Evolutionary conservation across 2,888 invertebrate species (phyloP).

Genomic region (Ecliptopera silaceata): DNA sequence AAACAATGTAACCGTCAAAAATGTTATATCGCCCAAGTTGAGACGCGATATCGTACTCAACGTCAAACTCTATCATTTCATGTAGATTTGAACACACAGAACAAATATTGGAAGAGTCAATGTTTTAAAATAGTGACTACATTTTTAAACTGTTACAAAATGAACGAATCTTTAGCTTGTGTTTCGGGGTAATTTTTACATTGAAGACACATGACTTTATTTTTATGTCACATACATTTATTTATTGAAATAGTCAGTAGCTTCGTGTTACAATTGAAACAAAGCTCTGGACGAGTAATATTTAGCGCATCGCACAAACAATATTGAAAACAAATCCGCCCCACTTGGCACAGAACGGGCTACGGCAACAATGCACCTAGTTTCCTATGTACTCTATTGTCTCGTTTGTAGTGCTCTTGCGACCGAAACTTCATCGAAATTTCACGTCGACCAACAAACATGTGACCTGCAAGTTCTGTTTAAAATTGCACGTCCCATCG

Average conservation of each 20-base stretch:
- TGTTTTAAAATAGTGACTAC: neutral
- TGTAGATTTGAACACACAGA: slow-evolving; percentile 25
- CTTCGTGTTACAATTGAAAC: slow-evolving; percentile 8
- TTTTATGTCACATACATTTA: no score
- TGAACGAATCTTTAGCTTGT: no score
- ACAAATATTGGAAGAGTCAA: slow-evolving; percentile 1
- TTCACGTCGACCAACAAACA: slow-evolving; percentile 56
- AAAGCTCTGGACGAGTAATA: slow-evolving; percentile 13
- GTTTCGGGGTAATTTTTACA: no score
- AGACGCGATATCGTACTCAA: slow-evolving; percentile 42
- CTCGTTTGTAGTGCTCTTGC: slow-evolving; percentile 40
- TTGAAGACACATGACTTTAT: no score
- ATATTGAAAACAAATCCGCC: slow-evolving; percentile 32
- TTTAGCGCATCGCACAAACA: slow-evolving; percentile 14
- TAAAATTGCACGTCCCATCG: slow-evolving; percentile 73
- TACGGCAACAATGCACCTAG: slow-evolving; percentile 32
- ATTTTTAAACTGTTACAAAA: no score
- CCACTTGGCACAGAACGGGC: slow-evolving; percentile 27
- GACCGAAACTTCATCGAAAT: slow-evolving; percentile 64
- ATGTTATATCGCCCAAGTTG: slow-evolving; percentile 58
- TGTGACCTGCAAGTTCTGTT: slow-evolving; percentile 57
- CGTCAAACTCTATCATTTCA: slow-evolving; percentile 27
- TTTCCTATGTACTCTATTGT: slow-evolving; percentile 36
- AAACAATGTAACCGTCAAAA: slow-evolving; percentile 78
- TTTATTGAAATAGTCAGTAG: neutral